A percentile compares a stretch with the other conserved stretches of the same genome.
phyloP scores from a whole-genome alignment of 2,113 vertebrate species.

The Albula goreensis region DNA sequence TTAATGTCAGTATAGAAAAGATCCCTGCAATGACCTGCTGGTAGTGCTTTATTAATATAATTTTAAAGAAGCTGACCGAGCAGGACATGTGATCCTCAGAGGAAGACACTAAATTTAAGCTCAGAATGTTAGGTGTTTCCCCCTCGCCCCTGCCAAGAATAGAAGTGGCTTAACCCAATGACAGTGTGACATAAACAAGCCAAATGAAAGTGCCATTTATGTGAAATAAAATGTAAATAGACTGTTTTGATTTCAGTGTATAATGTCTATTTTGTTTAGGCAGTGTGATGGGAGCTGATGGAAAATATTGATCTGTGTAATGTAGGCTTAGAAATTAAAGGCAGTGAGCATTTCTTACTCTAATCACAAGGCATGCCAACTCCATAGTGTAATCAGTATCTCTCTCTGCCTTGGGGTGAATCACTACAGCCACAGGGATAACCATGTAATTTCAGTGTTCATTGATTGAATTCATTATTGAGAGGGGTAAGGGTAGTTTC shows the following conservation, averaged over 20 bases:
- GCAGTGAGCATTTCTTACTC: no score
- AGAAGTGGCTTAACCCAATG: not conserved
- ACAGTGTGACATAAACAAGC: not conserved
- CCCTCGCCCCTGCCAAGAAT: not conserved
- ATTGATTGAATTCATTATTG: not conserved
- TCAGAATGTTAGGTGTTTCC: not conserved
- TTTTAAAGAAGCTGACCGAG: slow-evolving; percentile 21
- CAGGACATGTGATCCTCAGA: slow-evolving; percentile 44
- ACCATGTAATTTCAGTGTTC: not conserved
- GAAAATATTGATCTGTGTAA: not conserved
- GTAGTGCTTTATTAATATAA: slow-evolving; percentile 39
- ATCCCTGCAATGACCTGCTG: not conserved
- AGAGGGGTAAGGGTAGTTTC: not conserved
- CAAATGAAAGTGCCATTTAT: not conserved
- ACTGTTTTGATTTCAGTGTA: not conserved
- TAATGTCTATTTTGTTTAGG: not conserved
- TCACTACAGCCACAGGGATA: not conserved
- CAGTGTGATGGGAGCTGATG: not conserved
- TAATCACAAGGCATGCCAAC: not conserved
- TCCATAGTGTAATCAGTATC: not conserved
- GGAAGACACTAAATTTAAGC: slow-evolving; percentile 34
- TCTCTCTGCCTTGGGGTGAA: no score
- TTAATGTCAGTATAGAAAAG: not conserved
- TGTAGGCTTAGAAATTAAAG: not conserved
- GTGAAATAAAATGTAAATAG: not conserved